A percentile compares a stretch with the other conserved stretches of the same genome.
Evolutionary conservation across 2,888 invertebrate genomes (phyloP).

Genomic region (Seira ritae): DNA sequence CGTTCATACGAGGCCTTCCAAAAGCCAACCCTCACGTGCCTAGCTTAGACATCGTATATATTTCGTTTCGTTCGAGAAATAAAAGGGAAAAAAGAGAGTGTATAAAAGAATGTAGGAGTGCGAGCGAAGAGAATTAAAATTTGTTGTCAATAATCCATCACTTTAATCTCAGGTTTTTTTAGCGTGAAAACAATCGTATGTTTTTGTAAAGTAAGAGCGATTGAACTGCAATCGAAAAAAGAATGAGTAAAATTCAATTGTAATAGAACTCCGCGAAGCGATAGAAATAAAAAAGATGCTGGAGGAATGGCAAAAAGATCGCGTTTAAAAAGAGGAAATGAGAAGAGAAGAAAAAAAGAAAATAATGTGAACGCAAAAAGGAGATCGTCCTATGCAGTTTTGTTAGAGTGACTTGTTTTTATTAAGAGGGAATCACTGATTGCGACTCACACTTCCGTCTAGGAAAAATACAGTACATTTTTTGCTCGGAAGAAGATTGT

Average conservation of each 20-base stretch:
- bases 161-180: background rate
- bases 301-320: background rate
- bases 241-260: background rate
- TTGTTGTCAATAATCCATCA: conserved; percentile 10
- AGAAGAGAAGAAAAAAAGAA: background rate
- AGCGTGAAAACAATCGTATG: background rate
- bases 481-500: no score
- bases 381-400: background rate
- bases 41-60: conserved; percentile 21
- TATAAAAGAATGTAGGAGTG: background rate
- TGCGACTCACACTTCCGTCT: background rate
- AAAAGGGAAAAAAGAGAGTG: background rate
- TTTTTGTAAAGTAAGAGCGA: background rate
- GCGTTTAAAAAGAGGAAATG: background rate
- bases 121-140: background rate
- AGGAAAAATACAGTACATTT: background rate
- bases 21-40: conserved; percentile 16
- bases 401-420: background rate
- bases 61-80: conserved; percentile 53
- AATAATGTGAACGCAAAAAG: background rate
- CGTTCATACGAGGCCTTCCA: conserved; percentile 61
- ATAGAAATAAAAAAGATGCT: conserved; percentile 8
- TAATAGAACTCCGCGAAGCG: background rate
- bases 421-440: background rate
- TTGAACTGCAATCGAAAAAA: no score